Percentiles rank a stretch among this genome's conserved stretches.
phyloP scores from a whole-genome alignment of 2,113 vertebrate genomes.

The Zootoca vivipara region DNA sequence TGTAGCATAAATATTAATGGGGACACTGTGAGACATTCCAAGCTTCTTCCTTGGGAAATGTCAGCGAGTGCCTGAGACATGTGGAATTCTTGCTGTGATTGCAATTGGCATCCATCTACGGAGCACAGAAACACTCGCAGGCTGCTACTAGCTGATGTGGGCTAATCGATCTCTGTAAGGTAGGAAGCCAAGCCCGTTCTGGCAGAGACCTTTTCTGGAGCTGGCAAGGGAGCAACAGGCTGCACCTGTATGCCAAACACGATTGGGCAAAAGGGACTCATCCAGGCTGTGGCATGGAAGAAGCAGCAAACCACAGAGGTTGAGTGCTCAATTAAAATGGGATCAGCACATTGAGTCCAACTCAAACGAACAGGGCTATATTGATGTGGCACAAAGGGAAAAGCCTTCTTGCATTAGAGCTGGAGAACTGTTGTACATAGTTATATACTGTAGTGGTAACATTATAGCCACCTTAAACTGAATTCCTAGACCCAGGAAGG shows the following conservation, averaged over 20 bases:
- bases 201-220: neutral
- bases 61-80: neutral
- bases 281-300: neutral
- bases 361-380: neutral
- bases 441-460: neutral
- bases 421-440: neutral
- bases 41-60: slow-evolving; percentile 5
- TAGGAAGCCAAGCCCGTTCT: neutral
- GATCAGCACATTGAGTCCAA: neutral
- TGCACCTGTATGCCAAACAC: slow-evolving; percentile 10
- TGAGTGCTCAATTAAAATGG: neutral
- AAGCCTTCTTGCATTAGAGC: neutral
- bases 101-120: slow-evolving; percentile 18
- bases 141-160: neutral
- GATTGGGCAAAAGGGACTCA: neutral
- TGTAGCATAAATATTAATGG: neutral
- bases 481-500: neutral
- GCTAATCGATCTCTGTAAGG: slow-evolving; percentile 4
- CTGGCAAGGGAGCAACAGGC: neutral
- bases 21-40: neutral
- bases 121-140: neutral
- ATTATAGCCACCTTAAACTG: neutral
- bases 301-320: neutral
- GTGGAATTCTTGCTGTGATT: slow-evolving; percentile 22
- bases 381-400: neutral